phyloP scores from a whole-genome alignment of 2,888 invertebrate species.

The Atrina japonica region DNA sequence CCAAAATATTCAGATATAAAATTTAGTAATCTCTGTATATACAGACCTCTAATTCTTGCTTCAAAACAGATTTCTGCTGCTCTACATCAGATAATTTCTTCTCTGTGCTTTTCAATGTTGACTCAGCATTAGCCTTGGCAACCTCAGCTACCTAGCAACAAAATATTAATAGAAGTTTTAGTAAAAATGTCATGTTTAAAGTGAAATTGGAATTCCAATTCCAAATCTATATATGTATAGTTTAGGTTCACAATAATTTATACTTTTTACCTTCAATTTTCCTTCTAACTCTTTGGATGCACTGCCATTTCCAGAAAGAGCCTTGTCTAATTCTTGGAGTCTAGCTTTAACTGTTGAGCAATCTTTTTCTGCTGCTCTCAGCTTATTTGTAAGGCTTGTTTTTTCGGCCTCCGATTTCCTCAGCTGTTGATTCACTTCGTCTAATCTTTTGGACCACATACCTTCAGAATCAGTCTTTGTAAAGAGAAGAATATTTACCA shows the following conservation, averaged over 20 bases:
- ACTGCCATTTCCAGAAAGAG: constrained; percentile 61
- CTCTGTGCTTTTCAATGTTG: constrained; percentile 70
- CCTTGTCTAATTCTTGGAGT: constrained; percentile 71
- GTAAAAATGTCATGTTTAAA: too few relatives aligned
- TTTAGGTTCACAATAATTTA: too few relatives aligned
- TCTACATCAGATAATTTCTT: constrained; percentile 64
- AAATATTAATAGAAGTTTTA: too few relatives aligned
- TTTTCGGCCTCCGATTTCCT: constrained; percentile 69
- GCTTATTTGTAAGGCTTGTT: constrained; percentile 49
- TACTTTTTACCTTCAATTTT: constrained; percentile 81
- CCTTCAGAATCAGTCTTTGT: constrained; percentile 65
- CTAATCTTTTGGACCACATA: constrained; percentile 74
- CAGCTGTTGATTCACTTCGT: constrained; percentile 82
- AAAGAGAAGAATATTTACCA: neutral
- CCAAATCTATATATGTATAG: too few relatives aligned
- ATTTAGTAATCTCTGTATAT: too few relatives aligned
- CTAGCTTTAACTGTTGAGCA: constrained; percentile 84
- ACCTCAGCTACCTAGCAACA: constrained; percentile 62
- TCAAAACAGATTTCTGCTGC: constrained; percentile 42
- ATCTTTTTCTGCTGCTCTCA: constrained; percentile 79
- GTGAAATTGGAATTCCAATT: too few relatives aligned
- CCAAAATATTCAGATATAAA: too few relatives aligned
- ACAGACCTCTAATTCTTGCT: constrained; percentile 50
- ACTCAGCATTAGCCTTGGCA: constrained; percentile 61
- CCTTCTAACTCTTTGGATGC: constrained; percentile 81